These are phyloP conservation scores for Pomacea canaliculata DNA, from an alignment of 2,888 invertebrate species.

Conservation along the genomic window DNA sequence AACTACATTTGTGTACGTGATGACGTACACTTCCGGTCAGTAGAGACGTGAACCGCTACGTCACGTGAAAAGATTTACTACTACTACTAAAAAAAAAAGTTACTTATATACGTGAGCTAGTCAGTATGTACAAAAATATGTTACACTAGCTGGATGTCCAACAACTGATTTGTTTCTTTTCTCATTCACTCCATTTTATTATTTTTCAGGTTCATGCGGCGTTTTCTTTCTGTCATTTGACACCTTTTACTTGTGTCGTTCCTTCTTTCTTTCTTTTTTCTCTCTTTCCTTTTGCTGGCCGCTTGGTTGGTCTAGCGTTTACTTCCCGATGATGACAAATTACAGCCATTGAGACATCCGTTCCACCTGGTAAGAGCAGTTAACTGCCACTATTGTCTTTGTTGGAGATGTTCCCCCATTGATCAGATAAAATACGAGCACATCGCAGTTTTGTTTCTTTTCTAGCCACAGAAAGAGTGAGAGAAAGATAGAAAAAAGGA, in stretches of 20 bases:
- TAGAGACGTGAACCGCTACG: too few relatives aligned
- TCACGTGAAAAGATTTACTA: too few relatives aligned
- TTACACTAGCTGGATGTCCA: too few relatives aligned
- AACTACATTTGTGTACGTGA: too few relatives aligned
- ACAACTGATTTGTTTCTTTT: too few relatives aligned
- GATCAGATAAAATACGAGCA: background rate
- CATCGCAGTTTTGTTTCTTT: background rate
- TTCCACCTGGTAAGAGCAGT: background rate
- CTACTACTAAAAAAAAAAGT: too few relatives aligned
- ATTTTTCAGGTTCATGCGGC: too few relatives aligned
- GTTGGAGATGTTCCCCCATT: background rate
- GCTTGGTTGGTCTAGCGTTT: background rate
- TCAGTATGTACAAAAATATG: too few relatives aligned
- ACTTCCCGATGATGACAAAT: background rate
- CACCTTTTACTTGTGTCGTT: background rate
- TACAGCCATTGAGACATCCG: background rate
- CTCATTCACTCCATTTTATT: too few relatives aligned
- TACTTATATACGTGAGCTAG: too few relatives aligned
- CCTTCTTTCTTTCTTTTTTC: constrained; percentile 1
- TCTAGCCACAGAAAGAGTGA: background rate
- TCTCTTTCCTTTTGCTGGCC: background rate
- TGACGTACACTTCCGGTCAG: too few relatives aligned
- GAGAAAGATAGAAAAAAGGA: background rate
- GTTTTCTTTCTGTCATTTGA: background rate
- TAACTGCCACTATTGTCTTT: constrained; percentile 7